These are phyloP conservation scores for Monomorium pharaonis DNA, from an alignment of 1,140 invertebrate genomes.

Conservation along the genomic window DNA sequence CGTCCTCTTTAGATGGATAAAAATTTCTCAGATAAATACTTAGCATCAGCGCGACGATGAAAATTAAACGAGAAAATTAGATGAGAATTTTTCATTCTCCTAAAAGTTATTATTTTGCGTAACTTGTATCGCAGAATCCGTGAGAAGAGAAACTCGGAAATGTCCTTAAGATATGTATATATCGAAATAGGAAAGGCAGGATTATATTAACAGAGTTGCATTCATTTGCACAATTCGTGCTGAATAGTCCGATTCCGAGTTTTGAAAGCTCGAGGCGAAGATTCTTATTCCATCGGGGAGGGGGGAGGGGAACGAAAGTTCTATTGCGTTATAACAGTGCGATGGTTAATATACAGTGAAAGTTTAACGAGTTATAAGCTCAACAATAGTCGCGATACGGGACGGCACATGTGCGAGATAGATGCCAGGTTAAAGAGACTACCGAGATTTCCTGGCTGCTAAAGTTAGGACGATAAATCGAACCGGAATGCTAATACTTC, in stretches of 20 bases:
- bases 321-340: neutral
- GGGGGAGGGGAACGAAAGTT: slow-evolving; percentile 28
- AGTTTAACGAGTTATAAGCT: slow-evolving; percentile 50
- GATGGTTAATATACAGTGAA: slow-evolving; percentile 3
- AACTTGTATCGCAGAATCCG: neutral
- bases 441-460: slow-evolving; percentile 24
- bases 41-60: neutral
- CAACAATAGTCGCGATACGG: neutral
- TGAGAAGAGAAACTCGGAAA: neutral
- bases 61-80: too few species aligned
- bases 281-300: slow-evolving; percentile 27
- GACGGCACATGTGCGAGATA: slow-evolving; percentile 18
- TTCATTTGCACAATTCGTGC: neutral
- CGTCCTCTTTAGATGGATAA: neutral
- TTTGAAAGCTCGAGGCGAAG: neutral
- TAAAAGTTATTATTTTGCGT: neutral
- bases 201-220: neutral
- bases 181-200: neutral
- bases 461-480: slow-evolving; percentile 67
- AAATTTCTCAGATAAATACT: neutral
- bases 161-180: neutral
- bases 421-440: slow-evolving; percentile 25
- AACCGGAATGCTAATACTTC: slow-evolving; percentile 68
- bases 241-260: neutral
- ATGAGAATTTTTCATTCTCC: neutral